Base-by-base conservation (phyloP, 30 jellyfish, hydroid and myxozoan genomes). In the Pelagia noctiluca region DNA sequence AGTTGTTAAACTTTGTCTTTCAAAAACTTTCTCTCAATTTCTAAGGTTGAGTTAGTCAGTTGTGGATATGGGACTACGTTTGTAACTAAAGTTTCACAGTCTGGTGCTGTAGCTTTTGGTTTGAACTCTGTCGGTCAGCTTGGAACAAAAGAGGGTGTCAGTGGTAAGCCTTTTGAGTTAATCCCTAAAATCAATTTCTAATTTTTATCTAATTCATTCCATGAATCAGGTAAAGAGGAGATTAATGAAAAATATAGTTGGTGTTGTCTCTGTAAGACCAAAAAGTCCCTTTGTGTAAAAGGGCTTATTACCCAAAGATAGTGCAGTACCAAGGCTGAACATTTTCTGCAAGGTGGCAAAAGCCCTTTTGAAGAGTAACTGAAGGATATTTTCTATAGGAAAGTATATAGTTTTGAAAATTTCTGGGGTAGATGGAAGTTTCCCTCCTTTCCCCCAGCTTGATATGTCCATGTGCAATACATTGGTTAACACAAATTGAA, bases 1-100 rank as follows among this genome's bases (percentile, higher is more conserved):
- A 52, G 21, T 2, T 25, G 4, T 8, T 52, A 30, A 4, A 10
- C 2, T 4, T 52, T 3, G 7, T 52, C 4, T 13, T 34, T 13
- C 13, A 63, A 7, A 24, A 46, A 13, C n/a, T 1, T 46, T 46
- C 28, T 48, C 25, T 76, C 22, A 25, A 33, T 67, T 50, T 71
- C 63, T 18, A 24, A 83, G 87, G 53, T 53, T 23, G 93, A 23
- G n/a, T 3, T 35, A 23, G 87, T 38, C 8, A 30, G 87, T 37
- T 70, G 93, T 83, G 93, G 93, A 4, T 83, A 66, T 83, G 93
- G 82, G 22, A 71, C 86, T 54, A 83, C 87, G 25, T 67, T 69
- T 22, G 26, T 83, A 28, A 67, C 0, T 28, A 83, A 21, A 31
- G 42, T 35, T 33, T 19, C 80, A 16, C 28, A 48, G 1, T 8